These are phyloP conservation scores for Pammene fasciana DNA, from an alignment of 2,888 invertebrate genomes.

Conservation along the genomic window DNA sequence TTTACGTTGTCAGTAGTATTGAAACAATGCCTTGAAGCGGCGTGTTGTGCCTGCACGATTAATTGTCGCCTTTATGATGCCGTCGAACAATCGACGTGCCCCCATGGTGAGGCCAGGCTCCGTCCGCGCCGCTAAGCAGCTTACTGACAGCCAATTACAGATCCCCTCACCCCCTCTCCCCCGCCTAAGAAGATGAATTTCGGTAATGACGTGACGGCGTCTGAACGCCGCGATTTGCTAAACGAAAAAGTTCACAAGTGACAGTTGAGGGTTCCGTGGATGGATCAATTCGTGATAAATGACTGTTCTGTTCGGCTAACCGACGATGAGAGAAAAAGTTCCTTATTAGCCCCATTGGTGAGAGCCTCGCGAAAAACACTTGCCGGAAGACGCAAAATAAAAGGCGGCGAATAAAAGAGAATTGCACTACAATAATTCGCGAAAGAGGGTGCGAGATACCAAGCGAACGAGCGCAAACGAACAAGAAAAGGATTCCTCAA, in stretches of 20 bases:
- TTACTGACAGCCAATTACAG: slow-evolving; percentile 64
- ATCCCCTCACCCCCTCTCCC: slow-evolving; percentile 43
- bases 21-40: slow-evolving; percentile 35
- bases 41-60: slow-evolving; percentile 39
- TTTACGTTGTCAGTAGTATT: slow-evolving; percentile 29
- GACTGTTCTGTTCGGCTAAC: slow-evolving; percentile 56
- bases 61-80: slow-evolving; percentile 41
- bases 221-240: slow-evolving; percentile 57
- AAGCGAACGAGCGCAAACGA: slow-evolving; percentile 24
- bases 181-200: slow-evolving; percentile 52
- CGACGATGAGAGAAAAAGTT: slow-evolving; percentile 35
- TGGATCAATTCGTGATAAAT: slow-evolving; percentile 74
- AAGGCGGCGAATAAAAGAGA: slow-evolving; percentile 37
- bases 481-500: slow-evolving; percentile 32
- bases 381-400: slow-evolving; percentile 28
- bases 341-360: slow-evolving; percentile 38
- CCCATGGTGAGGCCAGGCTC: slow-evolving; percentile 38
- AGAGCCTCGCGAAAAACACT: slow-evolving; percentile 29
- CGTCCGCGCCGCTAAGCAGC: slow-evolving; percentile 53
- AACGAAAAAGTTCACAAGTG: slow-evolving; percentile 70
- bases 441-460: slow-evolving; percentile 29
- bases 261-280: slow-evolving; percentile 62
- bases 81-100: slow-evolving; percentile 38
- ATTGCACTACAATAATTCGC: slow-evolving; percentile 37
- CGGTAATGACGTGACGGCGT: slow-evolving; percentile 55